phyloP scores from a whole-genome alignment of 2,113 vertebrate genomes.

The Phocoena phocoena region DNA sequence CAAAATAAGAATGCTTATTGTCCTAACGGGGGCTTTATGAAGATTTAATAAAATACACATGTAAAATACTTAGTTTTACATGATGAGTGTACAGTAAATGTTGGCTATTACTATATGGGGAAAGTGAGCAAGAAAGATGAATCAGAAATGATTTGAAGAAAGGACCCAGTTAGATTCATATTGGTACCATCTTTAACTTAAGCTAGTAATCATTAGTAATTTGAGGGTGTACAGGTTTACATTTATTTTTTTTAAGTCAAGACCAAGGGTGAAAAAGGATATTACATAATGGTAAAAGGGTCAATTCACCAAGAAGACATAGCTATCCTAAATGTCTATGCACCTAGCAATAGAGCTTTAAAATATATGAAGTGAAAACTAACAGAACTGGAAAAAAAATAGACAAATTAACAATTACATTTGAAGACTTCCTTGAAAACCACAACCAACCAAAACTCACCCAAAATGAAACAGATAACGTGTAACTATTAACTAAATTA shows the following conservation, averaged over 20 bases:
- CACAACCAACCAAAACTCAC: slow-evolving; percentile 1
- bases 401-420: not conserved
- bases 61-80: not conserved
- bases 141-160: slow-evolving; percentile 28
- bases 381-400: slow-evolving; percentile 11
- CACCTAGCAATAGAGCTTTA: not conserved
- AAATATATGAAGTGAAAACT: not conserved
- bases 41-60: not conserved
- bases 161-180: slow-evolving; percentile 4
- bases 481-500: not conserved
- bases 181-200: not conserved
- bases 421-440: slow-evolving; percentile 20
- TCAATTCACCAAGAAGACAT: not conserved
- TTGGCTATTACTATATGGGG: not conserved
- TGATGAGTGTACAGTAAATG: not conserved
- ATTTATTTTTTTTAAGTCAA: not conserved
- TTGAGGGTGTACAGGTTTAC: not conserved
- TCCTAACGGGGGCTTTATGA: not conserved
- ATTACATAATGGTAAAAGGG: not conserved
- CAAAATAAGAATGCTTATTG: not conserved
- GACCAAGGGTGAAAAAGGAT: not conserved
- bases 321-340: not conserved
- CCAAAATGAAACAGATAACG: slow-evolving; percentile 6
- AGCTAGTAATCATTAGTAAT: not conserved
- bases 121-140: not conserved